Evolutionary conservation across 2,888 invertebrate genomes (phyloP).

Genomic region (Acleris sparsana): DNA sequence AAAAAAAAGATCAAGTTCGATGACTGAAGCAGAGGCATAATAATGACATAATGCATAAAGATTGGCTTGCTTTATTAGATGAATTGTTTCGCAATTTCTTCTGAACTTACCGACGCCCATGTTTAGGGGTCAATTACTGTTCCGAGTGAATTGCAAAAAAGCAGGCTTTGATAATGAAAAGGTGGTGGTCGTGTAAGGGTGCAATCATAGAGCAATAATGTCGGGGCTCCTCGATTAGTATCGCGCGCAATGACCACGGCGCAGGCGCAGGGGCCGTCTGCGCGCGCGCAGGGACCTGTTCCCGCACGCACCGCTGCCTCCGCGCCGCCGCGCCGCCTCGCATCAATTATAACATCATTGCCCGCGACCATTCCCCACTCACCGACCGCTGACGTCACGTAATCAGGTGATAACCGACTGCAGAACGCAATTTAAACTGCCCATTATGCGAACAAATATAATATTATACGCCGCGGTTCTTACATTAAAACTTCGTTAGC

Average conservation of each 20-base stretch:
- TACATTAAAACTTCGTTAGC: conserved; percentile 49
- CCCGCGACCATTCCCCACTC: conserved; percentile 18
- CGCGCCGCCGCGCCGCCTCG: conserved; percentile 36
- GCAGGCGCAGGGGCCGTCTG: conserved; percentile 40
- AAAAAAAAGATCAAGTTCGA: conserved; percentile 25
- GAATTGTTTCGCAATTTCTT: conserved; percentile 35
- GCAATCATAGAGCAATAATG: conserved; percentile 57
- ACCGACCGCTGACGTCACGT: conserved; percentile 31
- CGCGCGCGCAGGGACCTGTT: conserved; percentile 51
- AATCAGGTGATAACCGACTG: conserved; percentile 36
- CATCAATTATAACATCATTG: conserved; percentile 45
- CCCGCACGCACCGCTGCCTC: conserved; percentile 51
- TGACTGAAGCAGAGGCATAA: conserved; percentile 14
- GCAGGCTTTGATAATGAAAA: conserved; percentile 53
- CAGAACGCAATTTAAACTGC: conserved; percentile 34
- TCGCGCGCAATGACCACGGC: conserved; percentile 46
- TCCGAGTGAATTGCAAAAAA: conserved; percentile 40
- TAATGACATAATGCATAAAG: conserved; percentile 34
- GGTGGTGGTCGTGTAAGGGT: conserved; percentile 46
- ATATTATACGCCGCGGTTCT: conserved; percentile 37
- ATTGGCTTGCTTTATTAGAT: conserved; percentile 35
- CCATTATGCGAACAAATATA: conserved; percentile 42
- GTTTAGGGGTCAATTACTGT: conserved; percentile 35
- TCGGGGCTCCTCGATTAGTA: conserved; percentile 47
- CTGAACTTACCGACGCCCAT: conserved; percentile 33